Evolutionary conservation across 2,113 vertebrate species (phyloP), one percentile per base, ranked within the genome.

Genomic region (Opisthocomus hoazin): DNA sequence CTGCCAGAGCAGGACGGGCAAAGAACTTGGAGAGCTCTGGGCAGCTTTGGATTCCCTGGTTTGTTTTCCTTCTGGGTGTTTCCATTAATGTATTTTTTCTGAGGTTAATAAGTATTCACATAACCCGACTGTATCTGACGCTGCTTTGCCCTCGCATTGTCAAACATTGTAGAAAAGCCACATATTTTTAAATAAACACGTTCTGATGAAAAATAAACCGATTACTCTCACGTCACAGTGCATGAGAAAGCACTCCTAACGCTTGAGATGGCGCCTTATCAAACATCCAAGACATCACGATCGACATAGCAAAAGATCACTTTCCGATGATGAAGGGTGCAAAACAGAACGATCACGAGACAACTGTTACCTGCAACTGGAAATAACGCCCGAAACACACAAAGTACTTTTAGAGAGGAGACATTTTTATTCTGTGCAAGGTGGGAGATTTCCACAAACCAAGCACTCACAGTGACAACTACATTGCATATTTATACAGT

Each of bases 241-340:
- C n/a, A 3, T 5, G 32, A 20, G 32, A 45, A 51, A 56, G 34
- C 32, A 39, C 41, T 37, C 11, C 12, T 8, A 30, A 26, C 27
- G 6, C 30, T 23, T 45, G 34, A 51, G 19, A 43, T 8, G 9
- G 24, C 15, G 50, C 21, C 54, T 68, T 4, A 23, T 6, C 36
- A 26, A 64, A 36, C 30, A 69, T 13, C n/a, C 9, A 19, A 81
- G 36, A 21, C 30, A 32, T 9, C 2, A 3, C 61, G 26, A 50
- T 0, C 63, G 51, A 17, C 0, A 0, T 20, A 9, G 0, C 5
- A n/a, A 30, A 70, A 75, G 36, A 15, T 43, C 27, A 32, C 8
- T 61, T 75, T 50, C 16, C 82, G 36, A n/a, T 46, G 15, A 43
- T 9, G 36, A 66, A 90, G 46, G 8, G 23, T 66, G 36, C 32